Evolutionary conservation across 2,888 invertebrate species (phyloP).

Genomic region (Phengaris arion): DNA sequence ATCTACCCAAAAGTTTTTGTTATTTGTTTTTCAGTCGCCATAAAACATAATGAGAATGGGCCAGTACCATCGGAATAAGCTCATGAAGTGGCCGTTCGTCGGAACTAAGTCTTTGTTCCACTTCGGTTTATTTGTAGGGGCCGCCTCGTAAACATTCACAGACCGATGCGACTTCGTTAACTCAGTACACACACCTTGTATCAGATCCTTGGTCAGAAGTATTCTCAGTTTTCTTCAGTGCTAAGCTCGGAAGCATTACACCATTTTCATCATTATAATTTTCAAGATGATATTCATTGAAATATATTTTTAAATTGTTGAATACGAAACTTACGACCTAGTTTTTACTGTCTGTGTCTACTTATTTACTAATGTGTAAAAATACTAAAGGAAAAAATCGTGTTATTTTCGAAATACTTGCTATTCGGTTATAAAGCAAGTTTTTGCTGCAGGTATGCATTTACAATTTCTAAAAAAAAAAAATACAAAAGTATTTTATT

Average conservation of each 20-base stretch:
- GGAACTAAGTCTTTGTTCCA: slow-evolving; percentile 62
- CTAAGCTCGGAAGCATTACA: not conserved
- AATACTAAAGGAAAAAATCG: not conserved
- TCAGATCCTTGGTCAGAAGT: slow-evolving; percentile 8
- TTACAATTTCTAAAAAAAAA: slow-evolving; percentile 17
- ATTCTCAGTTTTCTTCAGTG: not conserved
- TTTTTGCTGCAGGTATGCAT: slow-evolving; percentile 1
- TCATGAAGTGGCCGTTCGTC: slow-evolving; percentile 50
- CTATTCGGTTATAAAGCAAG: not conserved
- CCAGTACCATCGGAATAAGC: slow-evolving; percentile 28
- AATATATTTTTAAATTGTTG: too few relatives aligned
- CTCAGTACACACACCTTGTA: too few relatives aligned
- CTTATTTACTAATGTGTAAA: not conserved
- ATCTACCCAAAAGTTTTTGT: slow-evolving; percentile 41
- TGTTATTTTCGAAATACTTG: not conserved
- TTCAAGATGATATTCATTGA: too few relatives aligned
- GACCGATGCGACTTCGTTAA: slow-evolving; percentile 65
- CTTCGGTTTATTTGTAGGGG: slow-evolving; percentile 67
- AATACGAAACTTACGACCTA: too few relatives aligned
- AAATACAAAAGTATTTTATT: slow-evolving; percentile 16
- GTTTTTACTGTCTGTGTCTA: not conserved
- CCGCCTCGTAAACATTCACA: slow-evolving; percentile 71
- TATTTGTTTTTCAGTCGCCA: slow-evolving; percentile 55
- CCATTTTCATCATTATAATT: not conserved
- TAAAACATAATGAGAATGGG: slow-evolving; percentile 57